Evolutionary conservation across 2,113 vertebrate genomes (phyloP), one percentile per base, ranked within the genome.

Genomic region (Hiodon tergisus): DNA sequence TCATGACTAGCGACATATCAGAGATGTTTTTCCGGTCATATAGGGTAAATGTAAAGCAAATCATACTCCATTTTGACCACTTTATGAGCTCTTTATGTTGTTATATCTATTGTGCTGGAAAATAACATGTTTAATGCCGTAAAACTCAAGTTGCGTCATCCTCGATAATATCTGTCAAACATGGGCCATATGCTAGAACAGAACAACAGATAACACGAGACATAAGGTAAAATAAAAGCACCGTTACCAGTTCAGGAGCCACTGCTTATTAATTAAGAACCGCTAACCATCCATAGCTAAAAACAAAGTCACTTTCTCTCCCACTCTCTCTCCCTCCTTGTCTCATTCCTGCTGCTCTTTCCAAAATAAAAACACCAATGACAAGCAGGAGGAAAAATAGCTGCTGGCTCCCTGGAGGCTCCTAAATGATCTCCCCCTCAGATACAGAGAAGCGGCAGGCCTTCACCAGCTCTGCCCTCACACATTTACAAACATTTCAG

Each of bases 171-270:
- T 47, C n/a, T 66, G 63, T 9, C 63, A 66, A 66, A 66, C 63
- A 66, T 17, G 31, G 8, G 48, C 17, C 31, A 11, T 47, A 47
- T 48, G 6, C 17, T 66, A 10, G 53, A 9, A 75, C 11, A 58
- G 46, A 71, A 69, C 72, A 6, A 66, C 4, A 57, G 60, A 74
- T 51, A 81, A 50, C 70, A 46, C 79, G 62, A 72, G 58, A 77
- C 59, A 73, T 4, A 81, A 48, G 58, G 76, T 57, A 50, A 6
- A 58, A 17, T 59, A 59, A n/a, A 53, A 46, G 53, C 2, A 58
- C 63, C 48, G 17, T 57, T 11, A 68, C 70, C 31, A 31, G 31
- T 31, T 31, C 31, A 31, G 31, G 31, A 58, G 6, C 11, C 6
- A 4, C 68, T 63, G 31, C 31, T 17, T 51, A 6, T 63, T 13